Base-by-base conservation (phyloP, 1,140 invertebrate genomes). In the Galleria mellonella region DNA sequence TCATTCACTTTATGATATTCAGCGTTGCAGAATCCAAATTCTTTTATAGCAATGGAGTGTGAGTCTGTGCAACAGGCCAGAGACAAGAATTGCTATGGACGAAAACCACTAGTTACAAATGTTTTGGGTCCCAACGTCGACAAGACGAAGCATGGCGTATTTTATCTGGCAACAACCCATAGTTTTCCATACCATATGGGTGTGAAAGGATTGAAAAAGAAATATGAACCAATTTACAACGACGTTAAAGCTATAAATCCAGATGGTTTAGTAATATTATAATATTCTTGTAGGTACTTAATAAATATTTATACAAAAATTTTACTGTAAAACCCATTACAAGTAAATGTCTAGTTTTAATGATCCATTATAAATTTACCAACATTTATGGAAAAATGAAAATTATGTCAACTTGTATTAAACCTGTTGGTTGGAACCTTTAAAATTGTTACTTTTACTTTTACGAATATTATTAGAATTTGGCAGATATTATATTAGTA, bases 31-130 rank as follows among this genome's bases (percentile, higher is more conserved):
- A 17, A 54, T 35, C 47, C 40, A 6, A 35, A 57, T 2, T 31
- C 13, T 1, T 62, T 57, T 15, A 41, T 62, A 8, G 49, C 33
- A 0, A 35, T 62, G 2, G 27, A 62, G 27, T 62, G 58, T 29
- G 45, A 56, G 30, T 45, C 43, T 3, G 41, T 57, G 3, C 58
- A 62, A 14, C 35, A 62, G 8, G 58, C 58, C 8, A 50, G 58
- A 14, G 32, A 51, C 7, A 33, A 28, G 12, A 30, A 54, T 1
- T 62, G 58, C 28, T 62, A 39, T 46, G 38, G 48, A 1, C 53
- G 38, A 17, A 32, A 36, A 8, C 58, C 58, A 9, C n/a, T 38
- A 9, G 49, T 45, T 9, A 62, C 50, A 4, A 56, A 56, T 13
- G 4, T 37, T 29, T 9, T 62, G 28, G 54, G 54, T 5, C 29